A percentile compares a stretch with the other conserved stretches of the same genome.
Evolutionary conservation across 2,888 invertebrate genomes (phyloP).

Genomic region (Plebejus anna): DNA sequence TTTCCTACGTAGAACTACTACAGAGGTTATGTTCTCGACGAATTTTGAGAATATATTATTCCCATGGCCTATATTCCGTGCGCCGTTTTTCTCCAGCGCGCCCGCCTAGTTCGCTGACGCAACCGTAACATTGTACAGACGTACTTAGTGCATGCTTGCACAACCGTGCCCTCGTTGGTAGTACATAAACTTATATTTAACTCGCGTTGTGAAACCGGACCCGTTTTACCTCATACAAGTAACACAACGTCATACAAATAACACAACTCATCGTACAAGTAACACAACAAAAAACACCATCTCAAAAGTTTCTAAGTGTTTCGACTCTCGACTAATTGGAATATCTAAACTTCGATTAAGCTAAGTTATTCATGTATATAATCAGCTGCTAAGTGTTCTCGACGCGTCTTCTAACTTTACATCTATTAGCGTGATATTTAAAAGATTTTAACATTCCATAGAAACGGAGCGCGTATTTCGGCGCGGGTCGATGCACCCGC

Average conservation of each 20-base stretch:
- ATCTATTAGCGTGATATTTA: constrained; percentile 52
- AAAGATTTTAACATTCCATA: constrained; percentile 61
- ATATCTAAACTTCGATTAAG: background rate
- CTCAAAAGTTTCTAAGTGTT: background rate
- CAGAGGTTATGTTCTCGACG: background rate
- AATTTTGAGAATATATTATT: background rate
- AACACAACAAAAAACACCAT: background rate
- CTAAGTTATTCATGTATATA: constrained; percentile 10
- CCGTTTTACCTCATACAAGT: constrained; percentile 33
- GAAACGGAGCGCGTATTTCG: constrained; percentile 65
- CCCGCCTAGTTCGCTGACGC: constrained; percentile 15
- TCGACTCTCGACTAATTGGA: constrained; percentile 1
- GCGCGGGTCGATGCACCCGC: constrained; percentile 67
- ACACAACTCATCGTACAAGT: constrained; percentile 26
- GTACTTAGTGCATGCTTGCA: constrained; percentile 57
- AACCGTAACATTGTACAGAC: constrained; percentile 22
- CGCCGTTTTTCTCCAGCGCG: background rate
- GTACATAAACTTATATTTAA: constrained; percentile 59
- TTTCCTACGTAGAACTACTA: background rate
- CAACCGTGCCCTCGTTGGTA: constrained; percentile 63
- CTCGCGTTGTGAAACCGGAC: constrained; percentile 55
- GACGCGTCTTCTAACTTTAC: background rate
- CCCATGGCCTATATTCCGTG: background rate
- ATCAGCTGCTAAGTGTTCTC: constrained; percentile 6
- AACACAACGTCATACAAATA: constrained; percentile 33